Evolutionary conservation across 2,888 invertebrate genomes (phyloP).

Genomic region (Drosophila pseudotalamancana): DNA sequence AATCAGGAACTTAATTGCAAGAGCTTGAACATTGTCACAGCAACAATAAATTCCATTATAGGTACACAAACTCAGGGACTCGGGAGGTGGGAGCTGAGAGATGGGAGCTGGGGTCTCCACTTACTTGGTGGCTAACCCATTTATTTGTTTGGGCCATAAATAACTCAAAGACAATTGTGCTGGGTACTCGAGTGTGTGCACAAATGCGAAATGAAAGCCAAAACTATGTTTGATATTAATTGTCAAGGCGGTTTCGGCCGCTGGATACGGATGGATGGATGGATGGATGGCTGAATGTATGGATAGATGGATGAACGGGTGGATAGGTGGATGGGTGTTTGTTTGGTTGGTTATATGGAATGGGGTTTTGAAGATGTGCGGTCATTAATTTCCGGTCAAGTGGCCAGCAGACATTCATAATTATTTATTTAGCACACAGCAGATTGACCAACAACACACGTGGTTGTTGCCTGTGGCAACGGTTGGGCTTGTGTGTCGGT

Average conservation of each 20-base stretch:
- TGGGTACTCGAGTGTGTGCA: constrained; percentile 69
- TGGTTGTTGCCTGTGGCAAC: constrained; percentile 46
- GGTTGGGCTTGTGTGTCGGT: constrained; percentile 44
- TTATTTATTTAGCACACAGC: constrained; percentile 74
- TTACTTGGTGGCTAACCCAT: not conserved
- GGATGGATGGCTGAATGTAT: not conserved
- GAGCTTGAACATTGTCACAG: not conserved
- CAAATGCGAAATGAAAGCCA: constrained; percentile 43
- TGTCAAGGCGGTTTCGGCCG: constrained; percentile 42
- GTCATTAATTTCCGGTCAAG: constrained; percentile 78
- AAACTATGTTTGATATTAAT: constrained; percentile 77
- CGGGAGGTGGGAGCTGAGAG: not conserved
- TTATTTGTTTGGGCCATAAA: constrained; percentile 53
- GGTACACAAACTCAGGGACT: not conserved
- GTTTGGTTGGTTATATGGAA: not conserved
- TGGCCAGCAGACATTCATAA: constrained; percentile 75
- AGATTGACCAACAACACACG: constrained; percentile 73
- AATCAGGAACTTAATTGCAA: not conserved
- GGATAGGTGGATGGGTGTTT: not conserved
- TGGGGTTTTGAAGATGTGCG: constrained; percentile 50
- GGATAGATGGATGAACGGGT: not conserved
- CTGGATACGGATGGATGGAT: not conserved
- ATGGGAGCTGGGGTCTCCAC: not conserved
- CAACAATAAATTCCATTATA: not conserved
- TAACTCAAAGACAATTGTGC: constrained; percentile 60